Percentiles rank a stretch among this genome's conserved stretches.
Conservation (phyloP, 2,113 vertebrate species). For the Scartelaos histophorus region DNA sequence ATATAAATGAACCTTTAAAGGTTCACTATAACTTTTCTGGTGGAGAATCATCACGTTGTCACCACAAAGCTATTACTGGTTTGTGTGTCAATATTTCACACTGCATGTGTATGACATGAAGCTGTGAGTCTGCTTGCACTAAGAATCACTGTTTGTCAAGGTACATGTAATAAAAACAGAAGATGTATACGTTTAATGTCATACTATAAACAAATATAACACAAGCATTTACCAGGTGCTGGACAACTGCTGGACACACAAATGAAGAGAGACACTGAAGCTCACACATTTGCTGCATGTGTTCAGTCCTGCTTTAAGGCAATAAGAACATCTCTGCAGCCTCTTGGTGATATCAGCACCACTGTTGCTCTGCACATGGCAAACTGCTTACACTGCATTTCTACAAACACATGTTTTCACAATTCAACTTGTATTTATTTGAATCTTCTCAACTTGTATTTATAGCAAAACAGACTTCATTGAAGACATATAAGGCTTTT, state of each 20-base stretch:
- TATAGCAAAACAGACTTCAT: background rate
- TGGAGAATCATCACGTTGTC: too few species aligned
- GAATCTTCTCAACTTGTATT: background rate
- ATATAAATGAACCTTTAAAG: too few species aligned
- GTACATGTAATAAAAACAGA: too few species aligned
- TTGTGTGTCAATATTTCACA: too few species aligned
- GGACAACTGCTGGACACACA: constrained; percentile 49
- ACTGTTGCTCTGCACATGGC: constrained; percentile 16
- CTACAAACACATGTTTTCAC: constrained; percentile 6
- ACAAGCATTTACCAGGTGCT: background rate
- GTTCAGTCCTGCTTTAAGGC: constrained; percentile 29
- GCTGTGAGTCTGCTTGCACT: too few species aligned
- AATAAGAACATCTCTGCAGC: constrained; percentile 21
- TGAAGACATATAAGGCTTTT: too few species aligned
- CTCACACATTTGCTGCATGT: constrained; percentile 36
- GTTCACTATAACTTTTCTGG: too few species aligned
- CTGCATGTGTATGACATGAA: too few species aligned
- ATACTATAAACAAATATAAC: background rate
- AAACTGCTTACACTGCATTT: constrained; percentile 17
- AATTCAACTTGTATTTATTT: constrained; percentile 1
- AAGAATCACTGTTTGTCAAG: too few species aligned
- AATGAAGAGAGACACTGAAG: constrained; percentile 7
- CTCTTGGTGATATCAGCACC: constrained; percentile 24
- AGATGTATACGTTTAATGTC: too few species aligned
- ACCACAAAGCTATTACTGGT: too few species aligned